These are phyloP conservation scores for Cephalopholis sonnerati DNA, from an alignment of 2,113 vertebrate species.

Conservation along the genomic window DNA sequence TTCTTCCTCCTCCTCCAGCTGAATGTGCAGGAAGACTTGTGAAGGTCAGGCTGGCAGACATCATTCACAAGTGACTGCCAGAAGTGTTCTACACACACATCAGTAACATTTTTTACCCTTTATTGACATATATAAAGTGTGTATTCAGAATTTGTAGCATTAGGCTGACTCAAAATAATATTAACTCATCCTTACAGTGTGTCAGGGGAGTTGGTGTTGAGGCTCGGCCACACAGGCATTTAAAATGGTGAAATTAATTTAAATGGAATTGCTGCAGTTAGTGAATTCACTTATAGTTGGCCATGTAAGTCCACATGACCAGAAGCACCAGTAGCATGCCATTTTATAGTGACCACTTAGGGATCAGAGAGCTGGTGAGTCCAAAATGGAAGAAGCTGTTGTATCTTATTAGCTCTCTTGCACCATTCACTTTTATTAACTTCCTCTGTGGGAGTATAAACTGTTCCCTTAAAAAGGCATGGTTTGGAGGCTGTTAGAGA, in stretches of 20 bases:
- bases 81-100: constrained; percentile 35
- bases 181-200: not conserved
- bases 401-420: not conserved
- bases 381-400: not conserved
- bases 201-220: not conserved
- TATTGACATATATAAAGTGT: not conserved
- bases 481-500: not conserved
- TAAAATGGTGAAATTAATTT: not conserved
- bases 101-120: constrained; percentile 14
- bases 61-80: constrained; percentile 52
- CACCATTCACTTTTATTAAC: constrained; percentile 3
- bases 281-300: not conserved
- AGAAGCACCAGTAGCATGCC: not conserved
- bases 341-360: too few relatives aligned
- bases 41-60: constrained; percentile 70
- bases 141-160: constrained; percentile 7
- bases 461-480: not conserved
- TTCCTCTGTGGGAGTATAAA: not conserved
- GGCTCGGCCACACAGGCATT: not conserved
- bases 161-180: not conserved
- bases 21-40: constrained; percentile 45
- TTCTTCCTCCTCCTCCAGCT: constrained; percentile 36
- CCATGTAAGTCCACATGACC: not conserved
- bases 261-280: not conserved
- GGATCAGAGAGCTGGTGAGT: not conserved